Evolutionary conservation across 2,113 vertebrate species (phyloP), one percentile per base, ranked within the genome.

Genomic region (Rhodinocichla rosea): DNA sequence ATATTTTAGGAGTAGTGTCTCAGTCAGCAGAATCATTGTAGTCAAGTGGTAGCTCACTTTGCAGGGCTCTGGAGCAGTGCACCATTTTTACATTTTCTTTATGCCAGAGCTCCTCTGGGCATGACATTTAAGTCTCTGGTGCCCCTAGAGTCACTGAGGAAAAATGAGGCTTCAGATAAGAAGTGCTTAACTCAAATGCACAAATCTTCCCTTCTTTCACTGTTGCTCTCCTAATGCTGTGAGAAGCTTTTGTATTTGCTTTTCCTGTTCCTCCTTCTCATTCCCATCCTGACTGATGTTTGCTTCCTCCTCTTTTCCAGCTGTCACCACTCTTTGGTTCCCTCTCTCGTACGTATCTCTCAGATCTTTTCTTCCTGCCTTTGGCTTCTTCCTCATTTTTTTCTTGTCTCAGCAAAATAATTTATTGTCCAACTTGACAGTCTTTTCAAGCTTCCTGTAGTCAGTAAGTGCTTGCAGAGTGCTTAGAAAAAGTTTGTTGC

Each of bases 341-440:
- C 37, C 16, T 70, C 32, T 67, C 22, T 11, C 6, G 52, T 15
- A 7, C 1, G 4, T 60, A 4, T 62, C 10, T 74, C 44, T 68
- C 32, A 11, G 2, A 1, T 28, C 3, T 81, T 81, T 75, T 67
- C 60, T 63, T 76, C 14, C 19, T 70, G 28, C 23, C 21, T 75
- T 78, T 67, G 50, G 3, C 1, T 0, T 52, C 17, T 77, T 56
- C 32, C 18, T 24, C 1, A 1, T 87, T 65, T 59, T 83, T 59
- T 19, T 75, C 13, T 35, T 47, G 10, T 71, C n/a, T 22, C 44
- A 86, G 26, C 8, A 91, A 81, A 79, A 63, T 11, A 49, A 32
- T 86, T 64, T 73, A 28, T 50, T 83, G 40, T 49, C 15, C 50
- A 71, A 47, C 24, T 39, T 13, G 3, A 64, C 40, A n/a, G 6